Evolutionary conservation across 2,888 invertebrate species (phyloP).

Genomic region (Brachypterus glaber): DNA sequence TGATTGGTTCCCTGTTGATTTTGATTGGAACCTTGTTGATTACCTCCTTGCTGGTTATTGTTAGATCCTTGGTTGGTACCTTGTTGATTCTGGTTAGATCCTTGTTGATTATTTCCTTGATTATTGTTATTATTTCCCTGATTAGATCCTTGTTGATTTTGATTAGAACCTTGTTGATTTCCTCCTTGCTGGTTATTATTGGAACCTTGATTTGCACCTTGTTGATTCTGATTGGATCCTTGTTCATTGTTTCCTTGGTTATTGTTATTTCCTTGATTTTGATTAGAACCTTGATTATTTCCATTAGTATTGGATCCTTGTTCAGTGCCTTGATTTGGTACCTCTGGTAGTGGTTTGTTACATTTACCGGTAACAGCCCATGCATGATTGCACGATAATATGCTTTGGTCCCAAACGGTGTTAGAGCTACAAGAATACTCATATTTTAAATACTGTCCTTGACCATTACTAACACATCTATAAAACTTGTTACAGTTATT

Average conservation of each 20-base stretch:
- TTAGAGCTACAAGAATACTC: slow-evolving; percentile 66
- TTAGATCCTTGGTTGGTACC: slow-evolving; percentile 8
- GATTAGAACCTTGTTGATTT: slow-evolving; percentile 11
- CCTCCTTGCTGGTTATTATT: slow-evolving; percentile 12
- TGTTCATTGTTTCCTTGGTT: slow-evolving; percentile 9
- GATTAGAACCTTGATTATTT: slow-evolving; percentile 1
- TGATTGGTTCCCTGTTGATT: slow-evolving; percentile 11
- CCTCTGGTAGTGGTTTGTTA: slow-evolving; percentile 10
- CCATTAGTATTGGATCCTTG: slow-evolving; percentile 11
- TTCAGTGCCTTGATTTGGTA: slow-evolving; percentile 11
- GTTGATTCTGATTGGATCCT: slow-evolving; percentile 8
- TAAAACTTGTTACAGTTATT: slow-evolving; percentile 65
- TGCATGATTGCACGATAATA: slow-evolving; percentile 62
- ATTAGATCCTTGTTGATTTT: slow-evolving; percentile 8
- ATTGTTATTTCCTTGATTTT: slow-evolving; percentile 10
- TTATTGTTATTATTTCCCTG: neutral
- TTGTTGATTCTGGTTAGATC: slow-evolving; percentile 13
- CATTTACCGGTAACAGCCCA: slow-evolving; percentile 43
- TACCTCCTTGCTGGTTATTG: slow-evolving; percentile 10
- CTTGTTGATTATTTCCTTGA: slow-evolving; percentile 4
- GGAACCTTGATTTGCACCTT: slow-evolving; percentile 3
- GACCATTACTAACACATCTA: slow-evolving; percentile 58
- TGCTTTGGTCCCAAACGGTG: slow-evolving; percentile 64
- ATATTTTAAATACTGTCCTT: slow-evolving; percentile 52
- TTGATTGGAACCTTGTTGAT: slow-evolving; percentile 10